Conservation (phyloP, 2,797 vertebrate species). For the Enoplosus armatus region DNA sequence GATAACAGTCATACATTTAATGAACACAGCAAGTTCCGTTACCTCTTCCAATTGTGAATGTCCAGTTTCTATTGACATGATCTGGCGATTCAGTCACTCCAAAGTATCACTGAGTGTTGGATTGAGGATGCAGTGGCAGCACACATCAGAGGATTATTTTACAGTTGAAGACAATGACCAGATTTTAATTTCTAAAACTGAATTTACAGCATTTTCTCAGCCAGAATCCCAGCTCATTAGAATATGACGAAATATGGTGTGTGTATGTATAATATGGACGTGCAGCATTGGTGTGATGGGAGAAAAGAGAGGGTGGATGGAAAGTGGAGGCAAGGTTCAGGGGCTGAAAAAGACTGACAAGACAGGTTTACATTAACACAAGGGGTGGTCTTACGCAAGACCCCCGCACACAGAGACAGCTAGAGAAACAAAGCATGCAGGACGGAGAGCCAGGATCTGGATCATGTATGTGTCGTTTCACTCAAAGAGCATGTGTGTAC, state of each 20-base stretch:
- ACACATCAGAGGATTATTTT: background rate
- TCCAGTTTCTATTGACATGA: background rate
- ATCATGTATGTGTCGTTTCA: slow-evolving; percentile 11
- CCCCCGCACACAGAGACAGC: slow-evolving; percentile 41
- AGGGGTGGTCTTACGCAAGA: slow-evolving; percentile 68
- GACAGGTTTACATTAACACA: slow-evolving; percentile 64
- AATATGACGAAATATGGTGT: background rate
- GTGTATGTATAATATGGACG: background rate
- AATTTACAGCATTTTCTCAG: background rate
- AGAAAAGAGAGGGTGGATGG: slow-evolving; percentile 17
- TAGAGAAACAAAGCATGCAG: slow-evolving; percentile 51
- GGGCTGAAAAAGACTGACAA: slow-evolving; percentile 28
- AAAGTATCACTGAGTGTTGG: background rate
- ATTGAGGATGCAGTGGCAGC: slow-evolving; percentile 11
- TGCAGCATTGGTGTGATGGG: background rate
- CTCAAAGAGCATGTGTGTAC: slow-evolving; percentile 3
- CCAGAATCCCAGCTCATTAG: background rate
- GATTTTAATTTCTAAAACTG: background rate
- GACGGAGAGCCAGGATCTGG: slow-evolving; percentile 23
- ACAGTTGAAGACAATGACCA: background rate
- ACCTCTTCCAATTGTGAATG: background rate
- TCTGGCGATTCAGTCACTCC: background rate
- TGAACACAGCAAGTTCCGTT: slow-evolving; percentile 11
- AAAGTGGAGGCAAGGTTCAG: slow-evolving; percentile 25
- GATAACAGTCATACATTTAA: slow-evolving; percentile 47